A percentile compares a stretch with the other conserved stretches of the same genome.
phyloP scores from a whole-genome alignment of 2,888 invertebrate species.

The Thereva unica region DNA sequence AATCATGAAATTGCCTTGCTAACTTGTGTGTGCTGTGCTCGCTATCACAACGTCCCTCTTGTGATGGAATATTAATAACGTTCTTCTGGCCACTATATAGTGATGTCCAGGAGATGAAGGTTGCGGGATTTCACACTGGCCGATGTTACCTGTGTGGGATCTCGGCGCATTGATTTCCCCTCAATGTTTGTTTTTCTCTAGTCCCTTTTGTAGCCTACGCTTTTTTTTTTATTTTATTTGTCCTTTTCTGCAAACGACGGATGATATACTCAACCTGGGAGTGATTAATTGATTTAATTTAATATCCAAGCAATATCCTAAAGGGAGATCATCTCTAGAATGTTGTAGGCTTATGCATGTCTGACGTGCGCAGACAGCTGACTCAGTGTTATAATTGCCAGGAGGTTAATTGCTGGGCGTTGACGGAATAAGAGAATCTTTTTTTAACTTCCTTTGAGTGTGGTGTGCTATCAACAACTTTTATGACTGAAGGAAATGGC shows the following conservation, averaged over 20 bases:
- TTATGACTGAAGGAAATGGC: too few relatives aligned
- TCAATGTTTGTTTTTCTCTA: slow-evolving; percentile 28
- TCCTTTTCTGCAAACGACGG: background rate
- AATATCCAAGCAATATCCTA: too few relatives aligned
- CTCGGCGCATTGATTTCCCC: background rate
- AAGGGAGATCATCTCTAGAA: too few relatives aligned
- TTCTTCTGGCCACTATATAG: slow-evolving; percentile 16
- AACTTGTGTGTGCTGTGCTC: slow-evolving; percentile 27
- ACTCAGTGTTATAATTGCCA: too few relatives aligned
- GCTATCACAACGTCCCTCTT: slow-evolving; percentile 10
- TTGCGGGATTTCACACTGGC: slow-evolving; percentile 31
- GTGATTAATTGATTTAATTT: too few relatives aligned
- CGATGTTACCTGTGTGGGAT: slow-evolving; percentile 16
- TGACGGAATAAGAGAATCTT: too few relatives aligned
- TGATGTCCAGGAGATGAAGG: slow-evolving; percentile 15
- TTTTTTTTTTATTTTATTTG: slow-evolving; percentile 7
- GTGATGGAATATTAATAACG: slow-evolving; percentile 31
- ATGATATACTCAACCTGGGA: background rate
- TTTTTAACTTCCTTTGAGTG: too few relatives aligned
- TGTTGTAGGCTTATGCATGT: too few relatives aligned
- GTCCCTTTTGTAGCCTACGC: slow-evolving; percentile 10
- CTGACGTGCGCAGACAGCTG: too few relatives aligned
- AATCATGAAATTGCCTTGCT: slow-evolving; percentile 18
- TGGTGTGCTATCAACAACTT: too few relatives aligned
- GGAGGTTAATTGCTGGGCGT: too few relatives aligned